phyloP scores from a whole-genome alignment of 2,797 vertebrate species.

The Gadopsis bispinosus region DNA sequence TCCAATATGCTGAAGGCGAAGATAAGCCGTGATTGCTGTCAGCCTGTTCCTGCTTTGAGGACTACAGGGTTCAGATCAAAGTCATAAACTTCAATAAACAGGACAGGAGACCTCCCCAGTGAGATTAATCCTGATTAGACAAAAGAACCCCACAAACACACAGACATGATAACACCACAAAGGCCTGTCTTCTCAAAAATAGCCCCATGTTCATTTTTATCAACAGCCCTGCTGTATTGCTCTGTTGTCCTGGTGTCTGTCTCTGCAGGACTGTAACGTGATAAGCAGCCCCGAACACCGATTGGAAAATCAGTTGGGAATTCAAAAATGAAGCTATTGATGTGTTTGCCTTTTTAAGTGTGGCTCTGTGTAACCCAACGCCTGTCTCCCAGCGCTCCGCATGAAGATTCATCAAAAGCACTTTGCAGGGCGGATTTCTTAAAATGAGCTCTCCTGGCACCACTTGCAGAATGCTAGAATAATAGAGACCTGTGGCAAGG shows the following conservation, averaged over 20 bases:
- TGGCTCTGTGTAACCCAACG: slow-evolving; percentile 66
- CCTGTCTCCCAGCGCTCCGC: slow-evolving; percentile 45
- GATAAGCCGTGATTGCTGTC: slow-evolving; percentile 73
- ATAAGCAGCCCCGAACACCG: slow-evolving; percentile 66
- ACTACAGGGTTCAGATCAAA: slow-evolving; percentile 68
- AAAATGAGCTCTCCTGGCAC: slow-evolving; percentile 40
- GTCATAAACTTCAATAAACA: slow-evolving; percentile 68
- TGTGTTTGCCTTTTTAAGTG: slow-evolving; percentile 79
- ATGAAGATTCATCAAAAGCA: slow-evolving; percentile 68
- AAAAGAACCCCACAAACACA: slow-evolving; percentile 54
- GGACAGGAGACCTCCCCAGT: slow-evolving; percentile 60
- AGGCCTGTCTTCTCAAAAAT: slow-evolving; percentile 51
- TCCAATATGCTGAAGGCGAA: slow-evolving; percentile 66
- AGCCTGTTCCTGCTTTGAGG: slow-evolving; percentile 53
- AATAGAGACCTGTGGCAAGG: slow-evolving; percentile 32
- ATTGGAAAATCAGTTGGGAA: slow-evolving; percentile 65
- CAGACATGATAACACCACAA: slow-evolving; percentile 60
- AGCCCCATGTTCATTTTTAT: slow-evolving; percentile 64
- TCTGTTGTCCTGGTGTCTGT: slow-evolving; percentile 62
- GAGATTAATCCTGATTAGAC: slow-evolving; percentile 75
- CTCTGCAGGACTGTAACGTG: slow-evolving; percentile 65
- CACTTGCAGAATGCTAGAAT: slow-evolving; percentile 31
- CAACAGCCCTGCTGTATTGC: slow-evolving; percentile 45
- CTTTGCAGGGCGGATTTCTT: slow-evolving; percentile 45
- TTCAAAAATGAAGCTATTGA: slow-evolving; percentile 79